phyloP scores from a whole-genome alignment of 2,113 vertebrate genomes.

The Rutilus rutilus region DNA sequence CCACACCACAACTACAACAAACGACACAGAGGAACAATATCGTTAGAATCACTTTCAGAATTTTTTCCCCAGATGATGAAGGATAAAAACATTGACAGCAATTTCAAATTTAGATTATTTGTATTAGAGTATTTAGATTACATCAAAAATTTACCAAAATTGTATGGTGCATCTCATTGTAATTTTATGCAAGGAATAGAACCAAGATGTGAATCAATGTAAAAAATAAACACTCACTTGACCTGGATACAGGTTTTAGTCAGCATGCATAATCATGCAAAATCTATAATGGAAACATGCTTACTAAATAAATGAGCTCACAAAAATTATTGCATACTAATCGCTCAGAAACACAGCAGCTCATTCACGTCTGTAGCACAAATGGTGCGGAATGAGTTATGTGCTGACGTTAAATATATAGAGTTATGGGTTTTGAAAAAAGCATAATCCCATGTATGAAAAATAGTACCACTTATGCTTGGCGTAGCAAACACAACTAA shows the following conservation, averaged over 20 bases:
- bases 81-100: no score
- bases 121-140: no score
- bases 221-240: not conserved
- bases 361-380: not conserved
- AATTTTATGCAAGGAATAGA: not conserved
- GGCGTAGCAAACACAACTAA: not conserved
- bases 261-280: not conserved
- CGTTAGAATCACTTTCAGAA: not conserved
- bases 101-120: no score
- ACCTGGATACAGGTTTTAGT: not conserved
- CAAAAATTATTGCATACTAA: not conserved
- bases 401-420: not conserved
- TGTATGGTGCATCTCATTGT: not conserved
- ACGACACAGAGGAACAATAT: not conserved
- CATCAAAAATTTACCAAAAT: no score
- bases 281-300: no score
- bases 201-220: not conserved
- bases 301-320: no score
- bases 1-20: not conserved
- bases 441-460: not conserved
- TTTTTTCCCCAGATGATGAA: not conserved
- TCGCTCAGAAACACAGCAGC: not conserved
- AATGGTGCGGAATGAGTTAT: not conserved
- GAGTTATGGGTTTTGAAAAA: not conserved
- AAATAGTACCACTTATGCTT: not conserved